Conservation (phyloP, 2,797 vertebrate species). For the Macropus fuliginosus region DNA sequence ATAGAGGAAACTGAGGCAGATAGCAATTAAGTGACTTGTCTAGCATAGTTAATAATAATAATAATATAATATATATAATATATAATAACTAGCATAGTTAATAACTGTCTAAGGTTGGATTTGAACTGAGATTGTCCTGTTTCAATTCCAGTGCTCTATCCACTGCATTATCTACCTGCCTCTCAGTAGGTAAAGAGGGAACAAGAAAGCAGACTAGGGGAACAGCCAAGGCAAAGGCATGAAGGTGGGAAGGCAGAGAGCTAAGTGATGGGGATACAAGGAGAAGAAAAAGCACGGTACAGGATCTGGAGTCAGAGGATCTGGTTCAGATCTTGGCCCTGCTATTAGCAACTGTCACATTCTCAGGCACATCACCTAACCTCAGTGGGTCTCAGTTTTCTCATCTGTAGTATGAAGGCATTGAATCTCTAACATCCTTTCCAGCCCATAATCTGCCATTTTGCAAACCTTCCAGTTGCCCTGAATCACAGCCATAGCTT, state of each 20-base stretch:
- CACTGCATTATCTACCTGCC: neutral
- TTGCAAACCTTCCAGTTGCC: neutral
- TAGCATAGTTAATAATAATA: too few species aligned
- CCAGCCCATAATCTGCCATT: neutral
- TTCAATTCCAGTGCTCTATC: neutral
- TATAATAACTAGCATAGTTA: too few species aligned
- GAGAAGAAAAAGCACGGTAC: neutral
- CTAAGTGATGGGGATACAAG: neutral
- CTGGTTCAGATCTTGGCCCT: neutral
- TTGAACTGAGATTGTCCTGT: neutral
- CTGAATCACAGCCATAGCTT: neutral
- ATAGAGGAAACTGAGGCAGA: neutral
- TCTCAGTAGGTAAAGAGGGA: neutral
- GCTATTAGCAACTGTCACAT: neutral
- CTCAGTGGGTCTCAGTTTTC: neutral
- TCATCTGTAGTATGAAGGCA: neutral
- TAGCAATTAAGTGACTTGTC: neutral
- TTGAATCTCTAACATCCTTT: neutral
- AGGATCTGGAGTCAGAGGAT: neutral
- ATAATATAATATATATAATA: too few species aligned
- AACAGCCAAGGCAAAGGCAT: neutral
- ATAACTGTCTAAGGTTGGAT: neutral
- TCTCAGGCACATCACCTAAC: neutral
- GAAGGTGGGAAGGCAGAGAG: neutral
- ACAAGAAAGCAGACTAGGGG: too few species aligned